phyloP scores from a whole-genome alignment of 2,797 vertebrate genomes.

The Simalia tracyae region DNA sequence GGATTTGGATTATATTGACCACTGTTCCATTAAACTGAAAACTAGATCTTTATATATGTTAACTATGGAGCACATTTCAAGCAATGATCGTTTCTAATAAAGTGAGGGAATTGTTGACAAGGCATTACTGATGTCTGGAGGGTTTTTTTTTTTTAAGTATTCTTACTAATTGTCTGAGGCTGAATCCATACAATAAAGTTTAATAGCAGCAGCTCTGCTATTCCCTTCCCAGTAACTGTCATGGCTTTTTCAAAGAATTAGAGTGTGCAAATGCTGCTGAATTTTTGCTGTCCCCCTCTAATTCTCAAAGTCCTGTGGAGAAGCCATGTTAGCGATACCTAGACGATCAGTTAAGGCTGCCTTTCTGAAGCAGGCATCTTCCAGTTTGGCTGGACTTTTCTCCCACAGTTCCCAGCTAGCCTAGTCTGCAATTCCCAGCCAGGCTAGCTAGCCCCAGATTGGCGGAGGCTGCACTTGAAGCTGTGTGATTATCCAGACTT shows the following conservation, averaged over 20 bases:
- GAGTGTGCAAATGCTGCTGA: not conserved
- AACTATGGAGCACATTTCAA: conserved; percentile 13
- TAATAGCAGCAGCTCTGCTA: not conserved
- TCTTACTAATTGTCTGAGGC: conserved; percentile 17
- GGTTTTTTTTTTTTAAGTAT: too few relatives aligned
- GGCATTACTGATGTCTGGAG: not conserved
- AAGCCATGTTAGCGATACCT: not conserved
- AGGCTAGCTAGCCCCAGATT: not conserved
- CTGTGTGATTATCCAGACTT: not conserved
- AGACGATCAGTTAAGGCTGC: not conserved
- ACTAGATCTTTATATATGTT: conserved; percentile 28
- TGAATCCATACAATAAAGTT: not conserved
- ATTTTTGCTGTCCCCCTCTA: not conserved
- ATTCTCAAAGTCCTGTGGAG: not conserved
- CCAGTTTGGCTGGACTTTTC: not conserved
- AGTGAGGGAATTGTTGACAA: conserved; percentile 9
- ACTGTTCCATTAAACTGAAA: conserved; percentile 10
- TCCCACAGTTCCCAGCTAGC: not conserved
- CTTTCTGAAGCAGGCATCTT: not conserved
- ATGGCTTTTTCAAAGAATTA: not conserved
- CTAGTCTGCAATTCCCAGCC: not conserved
- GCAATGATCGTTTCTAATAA: conserved; percentile 29
- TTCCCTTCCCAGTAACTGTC: not conserved
- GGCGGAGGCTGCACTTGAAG: not conserved
- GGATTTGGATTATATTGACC: conserved; percentile 22